These are phyloP conservation scores for Anguilla japonica DNA, from an alignment of 2,113 vertebrate genomes.

Conservation along the genomic window DNA sequence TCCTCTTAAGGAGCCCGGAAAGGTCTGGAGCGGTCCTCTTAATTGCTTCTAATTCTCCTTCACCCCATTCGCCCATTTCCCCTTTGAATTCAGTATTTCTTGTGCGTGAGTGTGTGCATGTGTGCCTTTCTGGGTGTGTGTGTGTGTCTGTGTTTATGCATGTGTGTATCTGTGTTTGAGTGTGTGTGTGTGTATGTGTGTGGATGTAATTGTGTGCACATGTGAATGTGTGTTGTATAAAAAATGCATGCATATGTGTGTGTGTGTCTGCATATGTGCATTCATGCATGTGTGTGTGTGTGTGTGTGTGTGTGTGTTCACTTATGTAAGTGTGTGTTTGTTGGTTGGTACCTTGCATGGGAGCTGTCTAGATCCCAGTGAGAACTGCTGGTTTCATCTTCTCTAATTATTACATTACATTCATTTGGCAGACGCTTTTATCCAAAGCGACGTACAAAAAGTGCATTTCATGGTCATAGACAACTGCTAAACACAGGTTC, in stretches of 20 bases:
- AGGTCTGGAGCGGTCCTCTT: constrained; percentile 50
- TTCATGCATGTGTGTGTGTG: background rate
- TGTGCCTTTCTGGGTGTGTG: background rate
- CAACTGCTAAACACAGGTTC: too few species aligned
- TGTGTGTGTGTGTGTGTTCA: background rate
- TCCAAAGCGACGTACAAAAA: too few species aligned
- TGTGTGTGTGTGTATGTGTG: too few species aligned
- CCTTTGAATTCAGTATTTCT: background rate
- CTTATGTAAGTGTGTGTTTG: background rate
- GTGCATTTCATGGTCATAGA: too few species aligned
- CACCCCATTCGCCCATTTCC: constrained; percentile 20
- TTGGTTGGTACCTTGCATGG: background rate
- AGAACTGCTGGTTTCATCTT: constrained; percentile 30
- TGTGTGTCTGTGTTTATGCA: background rate
- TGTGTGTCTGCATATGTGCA: background rate
- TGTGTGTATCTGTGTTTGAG: background rate
- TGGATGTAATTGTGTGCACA: background rate
- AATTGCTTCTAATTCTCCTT: constrained; percentile 51
- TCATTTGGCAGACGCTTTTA: too few species aligned
- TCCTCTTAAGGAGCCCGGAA: constrained; percentile 49
- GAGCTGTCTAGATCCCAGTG: constrained; percentile 38
- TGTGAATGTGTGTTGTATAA: too few species aligned
- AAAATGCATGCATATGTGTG: too few species aligned
- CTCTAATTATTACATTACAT: too few species aligned
- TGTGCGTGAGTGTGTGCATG: background rate